Evolutionary conservation across 2,797 vertebrate species (phyloP).

Genomic region (Odontamblyopus rebecca): DNA sequence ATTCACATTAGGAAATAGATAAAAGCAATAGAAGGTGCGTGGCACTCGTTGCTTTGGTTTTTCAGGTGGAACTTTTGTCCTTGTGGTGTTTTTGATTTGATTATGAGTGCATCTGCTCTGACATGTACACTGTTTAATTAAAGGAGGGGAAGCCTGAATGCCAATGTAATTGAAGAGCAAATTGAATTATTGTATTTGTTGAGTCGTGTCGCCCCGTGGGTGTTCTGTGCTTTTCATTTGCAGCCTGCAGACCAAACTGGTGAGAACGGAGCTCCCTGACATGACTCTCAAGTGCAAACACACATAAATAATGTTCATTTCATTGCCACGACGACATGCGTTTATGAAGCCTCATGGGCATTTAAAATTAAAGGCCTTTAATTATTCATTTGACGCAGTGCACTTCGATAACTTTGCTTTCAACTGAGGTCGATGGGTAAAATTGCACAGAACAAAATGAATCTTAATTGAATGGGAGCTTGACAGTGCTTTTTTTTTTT

Average conservation of each 20-base stretch:
- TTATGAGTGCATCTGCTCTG: slow-evolving; percentile 59
- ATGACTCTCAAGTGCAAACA: slow-evolving; percentile 41
- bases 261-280: slow-evolving; percentile 61
- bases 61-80: slow-evolving; percentile 62
- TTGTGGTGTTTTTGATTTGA: slow-evolving; percentile 70
- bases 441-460: slow-evolving; percentile 22
- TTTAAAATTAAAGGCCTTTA: slow-evolving; percentile 63
- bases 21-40: slow-evolving; percentile 8
- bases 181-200: slow-evolving; percentile 77
- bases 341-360: slow-evolving; percentile 70
- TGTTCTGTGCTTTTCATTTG: slow-evolving; percentile 60
- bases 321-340: slow-evolving; percentile 50
- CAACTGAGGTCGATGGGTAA: slow-evolving; percentile 17
- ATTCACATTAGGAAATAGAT: neutral
- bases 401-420: slow-evolving; percentile 73
- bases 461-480: slow-evolving; percentile 41
- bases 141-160: slow-evolving; percentile 61
- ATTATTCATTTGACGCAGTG: slow-evolving; percentile 75
- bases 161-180: slow-evolving; percentile 71
- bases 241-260: slow-evolving; percentile 54
- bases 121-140: slow-evolving; percentile 73
- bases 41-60: slow-evolving; percentile 54
- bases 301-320: slow-evolving; percentile 69
- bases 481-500: too few species aligned
- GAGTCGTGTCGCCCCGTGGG: slow-evolving; percentile 68